Base-by-base conservation (phyloP, 1,140 invertebrate species). In the Trichonephila clavata region DNA sequence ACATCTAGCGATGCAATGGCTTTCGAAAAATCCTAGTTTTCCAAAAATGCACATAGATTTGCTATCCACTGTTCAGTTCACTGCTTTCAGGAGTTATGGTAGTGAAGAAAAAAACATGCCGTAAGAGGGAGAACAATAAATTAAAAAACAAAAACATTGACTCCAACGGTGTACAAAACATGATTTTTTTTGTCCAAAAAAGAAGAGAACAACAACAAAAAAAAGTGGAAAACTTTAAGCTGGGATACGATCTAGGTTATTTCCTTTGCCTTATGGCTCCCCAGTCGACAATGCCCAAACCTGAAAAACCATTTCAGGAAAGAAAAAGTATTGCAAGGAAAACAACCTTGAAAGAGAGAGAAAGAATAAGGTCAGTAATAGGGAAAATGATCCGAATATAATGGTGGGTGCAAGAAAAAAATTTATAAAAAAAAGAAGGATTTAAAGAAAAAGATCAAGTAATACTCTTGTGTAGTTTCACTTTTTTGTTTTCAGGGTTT, bases 311-410 rank as follows among this genome's bases (percentile, higher is more conserved):
- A 93, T 87, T 88, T 24, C 68, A n/a, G n/a, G 14, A 60, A 65
- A 60, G 59, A 88, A 88, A 92, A 86, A 92, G 32, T 27, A 83
- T 24, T 24, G 59, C 77, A 65, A 4, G 10, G 14, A 80, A 93
- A 88, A 93, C 84, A 93, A 93, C 92, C 86, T 81, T 81, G 92
- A 87, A 92, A 88, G 86, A 93, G 80, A 86, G 86, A 93, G 86
- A 93, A 87, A 86, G 86, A 93, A 93, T 87, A 93, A 87, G 92
- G 71, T 81, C 86, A 88, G 92, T 93, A 93, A 93, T 93, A 80
- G 92, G 50, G 92, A 93, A 93, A 93, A 93, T 93, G 92, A 93
- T 93, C 92, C 92, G 92, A 80, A 93, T 93, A 93, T 93, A 93
- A 93, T 93, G 92, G 92, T 43, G 81, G 65, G 68, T 50, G 57